phyloP scores from a whole-genome alignment of 2,797 vertebrate species.

The Salarias fasciatus region DNA sequence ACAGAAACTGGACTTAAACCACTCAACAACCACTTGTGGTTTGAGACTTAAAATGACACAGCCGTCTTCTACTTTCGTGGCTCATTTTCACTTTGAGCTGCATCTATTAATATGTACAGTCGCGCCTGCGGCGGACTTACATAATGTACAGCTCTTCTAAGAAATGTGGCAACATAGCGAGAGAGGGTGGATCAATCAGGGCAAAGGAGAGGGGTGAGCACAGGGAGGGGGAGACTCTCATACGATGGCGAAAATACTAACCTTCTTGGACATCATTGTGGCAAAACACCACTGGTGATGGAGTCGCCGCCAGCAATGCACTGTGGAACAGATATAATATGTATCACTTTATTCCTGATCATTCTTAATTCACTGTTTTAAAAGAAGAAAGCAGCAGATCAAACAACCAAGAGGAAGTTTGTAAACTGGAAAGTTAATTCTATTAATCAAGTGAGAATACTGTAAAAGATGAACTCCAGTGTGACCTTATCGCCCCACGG shows the following conservation, averaged over 20 bases:
- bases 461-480: too few species aligned
- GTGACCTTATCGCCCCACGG: too few species aligned
- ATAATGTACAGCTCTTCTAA: slow-evolving; percentile 9
- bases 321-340: too few species aligned
- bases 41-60: too few species aligned
- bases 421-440: too few species aligned
- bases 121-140: slow-evolving; percentile 18
- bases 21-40: too few species aligned
- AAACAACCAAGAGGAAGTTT: too few species aligned
- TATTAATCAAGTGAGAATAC: too few species aligned
- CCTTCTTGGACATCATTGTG: slow-evolving; percentile 98
- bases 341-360: too few species aligned
- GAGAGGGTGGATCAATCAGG: slow-evolving; percentile 17
- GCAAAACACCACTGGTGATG: slow-evolving; percentile 94
- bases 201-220: slow-evolving; percentile 1
- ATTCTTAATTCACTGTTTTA: too few species aligned
- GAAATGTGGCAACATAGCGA: slow-evolving; percentile 10
- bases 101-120: slow-evolving; percentile 33
- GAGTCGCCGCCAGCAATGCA: slow-evolving; percentile 85
- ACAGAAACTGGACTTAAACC: too few species aligned
- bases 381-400: too few species aligned
- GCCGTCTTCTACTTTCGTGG: not conserved
- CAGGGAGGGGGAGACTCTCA: not conserved
- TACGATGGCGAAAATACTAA: slow-evolving; percentile 55
- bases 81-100: slow-evolving; percentile 15